These are phyloP conservation scores for Ophion slaviceki DNA, from an alignment of 2,888 invertebrate species.

Conservation along the genomic window DNA sequence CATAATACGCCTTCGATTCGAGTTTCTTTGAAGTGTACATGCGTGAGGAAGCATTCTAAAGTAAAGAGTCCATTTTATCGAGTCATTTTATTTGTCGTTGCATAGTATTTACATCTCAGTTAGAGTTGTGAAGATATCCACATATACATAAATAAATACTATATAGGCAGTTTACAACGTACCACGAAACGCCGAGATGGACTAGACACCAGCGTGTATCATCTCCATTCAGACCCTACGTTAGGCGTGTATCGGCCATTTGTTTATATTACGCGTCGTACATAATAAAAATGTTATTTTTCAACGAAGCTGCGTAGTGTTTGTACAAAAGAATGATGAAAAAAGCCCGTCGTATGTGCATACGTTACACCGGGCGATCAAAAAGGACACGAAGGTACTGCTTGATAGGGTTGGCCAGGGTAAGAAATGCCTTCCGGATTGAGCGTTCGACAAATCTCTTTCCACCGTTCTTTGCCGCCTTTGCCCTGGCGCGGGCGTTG, in stretches of 20 bases:
- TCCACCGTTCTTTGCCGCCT: constrained; percentile 86
- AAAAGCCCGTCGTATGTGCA: background rate
- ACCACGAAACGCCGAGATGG: constrained; percentile 30
- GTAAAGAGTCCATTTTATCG: constrained; percentile 41
- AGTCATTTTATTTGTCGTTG: constrained; percentile 59
- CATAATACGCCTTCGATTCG: constrained; percentile 20
- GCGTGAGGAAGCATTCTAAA: constrained; percentile 17
- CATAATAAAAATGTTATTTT: constrained; percentile 60
- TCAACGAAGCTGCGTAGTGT: constrained; percentile 19
- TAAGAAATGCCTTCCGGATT: constrained; percentile 86
- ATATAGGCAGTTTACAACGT: constrained; percentile 41
- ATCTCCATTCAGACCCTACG: constrained; percentile 17
- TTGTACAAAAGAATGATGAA: constrained; percentile 41
- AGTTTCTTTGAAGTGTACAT: constrained; percentile 9
- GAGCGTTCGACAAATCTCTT: constrained; percentile 89
- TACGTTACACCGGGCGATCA: constrained; percentile 74
- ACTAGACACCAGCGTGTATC: constrained; percentile 36
- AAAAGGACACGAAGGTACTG: constrained; percentile 87
- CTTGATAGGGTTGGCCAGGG: constrained; percentile 86
- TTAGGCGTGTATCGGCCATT: constrained; percentile 52
- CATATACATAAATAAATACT: constrained; percentile 35
- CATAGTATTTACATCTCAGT: constrained; percentile 60
- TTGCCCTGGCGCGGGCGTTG: constrained; percentile 70
- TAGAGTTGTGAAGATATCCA: constrained; percentile 47
- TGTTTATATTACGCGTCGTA: constrained; percentile 36